These are phyloP conservation scores for Syrrhaptes paradoxus DNA, from an alignment of 2,113 vertebrate genomes.

Conservation along the genomic window DNA sequence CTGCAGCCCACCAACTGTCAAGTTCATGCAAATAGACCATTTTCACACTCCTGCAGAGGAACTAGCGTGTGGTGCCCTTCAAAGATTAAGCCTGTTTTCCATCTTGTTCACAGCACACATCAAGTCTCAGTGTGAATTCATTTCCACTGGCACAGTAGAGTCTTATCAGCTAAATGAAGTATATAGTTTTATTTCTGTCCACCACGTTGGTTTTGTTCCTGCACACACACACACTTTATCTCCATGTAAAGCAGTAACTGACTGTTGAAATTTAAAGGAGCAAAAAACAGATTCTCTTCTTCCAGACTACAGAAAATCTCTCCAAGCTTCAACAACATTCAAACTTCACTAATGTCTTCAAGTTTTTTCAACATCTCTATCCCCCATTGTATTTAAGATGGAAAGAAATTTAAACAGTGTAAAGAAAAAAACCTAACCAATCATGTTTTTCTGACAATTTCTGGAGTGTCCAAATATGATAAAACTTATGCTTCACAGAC, in stretches of 20 bases:
- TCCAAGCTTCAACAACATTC: background rate
- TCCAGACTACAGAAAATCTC: background rate
- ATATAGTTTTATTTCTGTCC: background rate
- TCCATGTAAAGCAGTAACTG: background rate
- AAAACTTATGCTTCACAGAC: background rate
- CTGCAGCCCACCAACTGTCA: background rate
- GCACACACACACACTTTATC: background rate
- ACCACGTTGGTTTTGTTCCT: background rate
- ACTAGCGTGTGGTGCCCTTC: background rate
- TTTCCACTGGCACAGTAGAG: background rate
- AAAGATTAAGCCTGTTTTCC: background rate
- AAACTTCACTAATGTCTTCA: background rate
- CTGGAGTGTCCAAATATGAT: background rate
- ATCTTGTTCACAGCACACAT: background rate
- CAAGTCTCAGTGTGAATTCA: background rate
- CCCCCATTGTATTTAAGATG: background rate
- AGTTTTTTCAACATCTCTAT: background rate
- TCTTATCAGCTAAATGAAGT: background rate
- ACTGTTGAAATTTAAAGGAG: background rate
- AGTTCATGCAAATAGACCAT: background rate
- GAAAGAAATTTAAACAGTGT: background rate
- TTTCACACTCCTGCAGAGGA: conserved; percentile 7
- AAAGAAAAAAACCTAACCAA: background rate
- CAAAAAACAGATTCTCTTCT: background rate
- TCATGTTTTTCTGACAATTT: background rate